phyloP scores from a whole-genome alignment of 2,113 vertebrate species.

The Cheirogaleus medius region DNA sequence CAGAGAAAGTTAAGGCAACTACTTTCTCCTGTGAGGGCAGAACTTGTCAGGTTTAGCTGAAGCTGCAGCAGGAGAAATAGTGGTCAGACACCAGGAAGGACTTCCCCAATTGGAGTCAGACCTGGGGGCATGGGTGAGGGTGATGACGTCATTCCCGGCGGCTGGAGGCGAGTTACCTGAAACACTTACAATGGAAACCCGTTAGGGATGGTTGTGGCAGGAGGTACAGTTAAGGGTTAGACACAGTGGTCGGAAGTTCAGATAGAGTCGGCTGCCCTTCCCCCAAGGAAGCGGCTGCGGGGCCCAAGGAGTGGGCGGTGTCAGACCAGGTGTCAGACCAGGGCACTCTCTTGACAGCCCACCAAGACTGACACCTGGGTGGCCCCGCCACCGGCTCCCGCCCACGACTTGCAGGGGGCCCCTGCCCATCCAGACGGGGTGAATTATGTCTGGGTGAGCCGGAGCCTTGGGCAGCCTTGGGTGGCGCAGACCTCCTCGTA shows the following conservation, averaged over 20 bases:
- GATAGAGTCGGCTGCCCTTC: neutral
- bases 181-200: neutral
- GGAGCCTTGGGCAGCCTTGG: neutral
- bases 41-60: neutral
- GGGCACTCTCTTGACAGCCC: neutral
- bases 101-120: neutral
- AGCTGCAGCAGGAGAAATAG: neutral
- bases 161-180: neutral
- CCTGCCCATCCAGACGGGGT: neutral
- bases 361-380: neutral
- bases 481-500: neutral
- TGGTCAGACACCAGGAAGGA: slow-evolving; percentile 54
- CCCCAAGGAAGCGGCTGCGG: neutral
- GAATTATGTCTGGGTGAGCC: neutral
- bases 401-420: neutral
- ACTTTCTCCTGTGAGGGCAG: neutral
- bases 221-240: neutral
- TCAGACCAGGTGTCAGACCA: neutral
- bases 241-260: neutral
- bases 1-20: neutral
- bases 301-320: neutral
- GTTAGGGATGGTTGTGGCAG: neutral
- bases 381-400: neutral
- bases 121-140: neutral
- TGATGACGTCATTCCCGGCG: neutral